These are phyloP conservation scores for Chymomyza amoena DNA, from an alignment of 2,888 invertebrate species.

Conservation along the genomic window DNA sequence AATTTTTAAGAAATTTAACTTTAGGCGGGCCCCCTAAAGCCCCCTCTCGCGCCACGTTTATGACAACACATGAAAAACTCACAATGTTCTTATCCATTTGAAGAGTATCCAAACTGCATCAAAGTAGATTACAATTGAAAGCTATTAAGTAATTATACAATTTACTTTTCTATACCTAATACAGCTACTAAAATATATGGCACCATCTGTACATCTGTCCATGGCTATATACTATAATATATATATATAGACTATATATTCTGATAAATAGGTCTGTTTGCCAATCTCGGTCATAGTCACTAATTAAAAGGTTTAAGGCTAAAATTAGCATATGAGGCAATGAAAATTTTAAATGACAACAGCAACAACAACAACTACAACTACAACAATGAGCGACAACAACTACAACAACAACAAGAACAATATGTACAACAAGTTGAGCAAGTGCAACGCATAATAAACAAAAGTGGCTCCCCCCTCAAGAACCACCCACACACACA, in stretches of 20 bases:
- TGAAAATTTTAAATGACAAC: slow-evolving; percentile 46
- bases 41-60: too few species aligned
- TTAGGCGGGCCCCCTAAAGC: too few species aligned
- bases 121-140: not conserved
- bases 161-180: not conserved
- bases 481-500: slow-evolving; percentile 5
- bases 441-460: slow-evolving; percentile 17
- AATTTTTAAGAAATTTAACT: too few species aligned
- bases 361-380: slow-evolving; percentile 39
- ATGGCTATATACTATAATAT: slow-evolving; percentile 2
- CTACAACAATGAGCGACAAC: slow-evolving; percentile 25
- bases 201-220: not conserved
- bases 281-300: slow-evolving; percentile 69
- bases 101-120: not conserved
- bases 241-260: slow-evolving; percentile 16
- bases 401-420: slow-evolving; percentile 15
- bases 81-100: not conserved
- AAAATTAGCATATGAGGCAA: slow-evolving; percentile 65
- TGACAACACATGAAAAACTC: not conserved
- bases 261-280: slow-evolving; percentile 50
- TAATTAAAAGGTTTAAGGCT: slow-evolving; percentile 73
- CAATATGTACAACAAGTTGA: not conserved
- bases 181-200: not conserved
- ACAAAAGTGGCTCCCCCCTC: slow-evolving; percentile 1
- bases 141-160: not conserved